Conservation (phyloP, 2,113 vertebrate species). For the Thunnus maccoyii region DNA sequence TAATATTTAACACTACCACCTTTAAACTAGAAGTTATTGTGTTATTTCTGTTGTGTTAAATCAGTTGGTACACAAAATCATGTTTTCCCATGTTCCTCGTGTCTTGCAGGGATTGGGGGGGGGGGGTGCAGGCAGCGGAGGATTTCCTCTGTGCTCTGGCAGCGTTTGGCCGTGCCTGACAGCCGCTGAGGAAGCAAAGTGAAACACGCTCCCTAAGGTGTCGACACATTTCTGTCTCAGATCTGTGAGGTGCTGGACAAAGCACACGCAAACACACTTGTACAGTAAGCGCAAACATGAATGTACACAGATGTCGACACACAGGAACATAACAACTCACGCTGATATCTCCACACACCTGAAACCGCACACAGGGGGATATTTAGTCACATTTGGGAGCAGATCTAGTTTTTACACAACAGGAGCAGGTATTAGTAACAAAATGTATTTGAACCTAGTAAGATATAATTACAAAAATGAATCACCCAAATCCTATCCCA, state of each 20-base stretch:
- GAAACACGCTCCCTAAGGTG: conserved; percentile 46
- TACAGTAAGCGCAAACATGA: not conserved
- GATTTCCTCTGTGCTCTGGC: conserved; percentile 11
- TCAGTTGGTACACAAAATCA: not conserved
- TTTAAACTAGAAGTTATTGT: not conserved
- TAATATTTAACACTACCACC: not conserved
- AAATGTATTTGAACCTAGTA: conserved; percentile 5
- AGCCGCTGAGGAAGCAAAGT: conserved; percentile 17
- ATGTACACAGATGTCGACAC: not conserved
- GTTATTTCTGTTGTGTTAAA: not conserved
- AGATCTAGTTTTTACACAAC: conserved; percentile 6
- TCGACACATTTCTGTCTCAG: conserved; percentile 53
- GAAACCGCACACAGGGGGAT: conserved; percentile 2
- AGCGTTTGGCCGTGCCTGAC: conserved; percentile 12
- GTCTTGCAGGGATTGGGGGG: not conserved
- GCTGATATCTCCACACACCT: conserved; percentile 9
- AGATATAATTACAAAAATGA: conserved; percentile 5
- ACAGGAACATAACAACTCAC: not conserved
- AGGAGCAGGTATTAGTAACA: not conserved
- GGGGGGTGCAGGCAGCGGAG: not conserved
- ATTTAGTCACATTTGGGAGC: not conserved
- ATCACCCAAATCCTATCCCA: conserved; percentile 5
- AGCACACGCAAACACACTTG: not conserved
- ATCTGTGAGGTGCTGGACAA: conserved; percentile 26
- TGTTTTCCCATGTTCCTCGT: not conserved